phyloP scores from a whole-genome alignment of 2,888 invertebrate genomes.

The Ganaspis brasiliensis region DNA sequence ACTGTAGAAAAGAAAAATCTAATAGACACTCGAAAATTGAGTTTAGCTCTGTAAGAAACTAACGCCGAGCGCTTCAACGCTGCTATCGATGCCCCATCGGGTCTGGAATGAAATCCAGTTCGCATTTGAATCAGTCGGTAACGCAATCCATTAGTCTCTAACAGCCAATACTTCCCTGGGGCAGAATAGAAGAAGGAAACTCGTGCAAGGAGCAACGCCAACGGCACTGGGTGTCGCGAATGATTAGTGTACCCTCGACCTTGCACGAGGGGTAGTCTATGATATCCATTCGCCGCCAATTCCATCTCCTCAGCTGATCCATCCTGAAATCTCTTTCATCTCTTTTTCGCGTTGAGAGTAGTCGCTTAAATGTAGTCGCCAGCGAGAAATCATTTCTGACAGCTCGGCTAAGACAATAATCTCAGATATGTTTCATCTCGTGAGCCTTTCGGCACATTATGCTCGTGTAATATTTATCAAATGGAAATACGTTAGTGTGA shows the following conservation, averaged over 20 bases:
- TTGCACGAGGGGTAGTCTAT: constrained; percentile 48
- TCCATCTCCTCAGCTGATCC: constrained; percentile 54
- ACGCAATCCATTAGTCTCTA: constrained; percentile 80
- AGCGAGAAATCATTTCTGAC: constrained; percentile 62
- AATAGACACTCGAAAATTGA: constrained; percentile 77
- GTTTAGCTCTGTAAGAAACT: constrained; percentile 73
- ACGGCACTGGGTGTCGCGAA: constrained; percentile 65
- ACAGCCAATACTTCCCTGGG: constrained; percentile 76
- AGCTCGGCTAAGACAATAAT: constrained; percentile 66
- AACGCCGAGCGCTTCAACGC: constrained; percentile 64
- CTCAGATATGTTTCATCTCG: constrained; percentile 51
- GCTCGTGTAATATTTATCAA: no score
- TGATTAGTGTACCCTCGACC: constrained; percentile 67
- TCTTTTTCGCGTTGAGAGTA: constrained; percentile 28
- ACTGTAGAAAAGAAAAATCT: constrained; percentile 75
- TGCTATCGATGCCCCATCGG: constrained; percentile 71
- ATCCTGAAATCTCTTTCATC: constrained; percentile 70
- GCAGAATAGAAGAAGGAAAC: constrained; percentile 61
- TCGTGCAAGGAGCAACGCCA: constrained; percentile 49
- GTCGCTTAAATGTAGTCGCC: constrained; percentile 54
- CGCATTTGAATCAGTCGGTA: constrained; percentile 80
- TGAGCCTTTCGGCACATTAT: constrained; percentile 37
- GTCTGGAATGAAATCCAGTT: constrained; percentile 77
- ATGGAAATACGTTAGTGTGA: no score
- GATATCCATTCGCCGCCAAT: constrained; percentile 53